These are phyloP conservation scores for Leucopsar rothschildi DNA, from an alignment of 2,113 vertebrate species.

Conservation along the genomic window DNA sequence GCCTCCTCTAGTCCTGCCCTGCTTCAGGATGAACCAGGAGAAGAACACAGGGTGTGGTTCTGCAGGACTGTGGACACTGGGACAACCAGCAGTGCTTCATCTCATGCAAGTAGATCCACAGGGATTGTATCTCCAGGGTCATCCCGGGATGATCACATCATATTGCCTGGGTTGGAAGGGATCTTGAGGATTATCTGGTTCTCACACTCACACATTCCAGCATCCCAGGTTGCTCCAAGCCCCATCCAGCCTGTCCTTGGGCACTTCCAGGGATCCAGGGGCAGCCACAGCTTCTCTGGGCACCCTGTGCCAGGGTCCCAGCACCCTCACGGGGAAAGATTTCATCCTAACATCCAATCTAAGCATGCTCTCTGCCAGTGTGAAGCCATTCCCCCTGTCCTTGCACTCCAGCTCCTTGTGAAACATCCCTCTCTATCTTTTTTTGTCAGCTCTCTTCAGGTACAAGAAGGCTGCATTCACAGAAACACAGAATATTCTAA, in stretches of 20 bases:
- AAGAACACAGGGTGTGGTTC: neutral
- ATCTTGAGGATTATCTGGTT: neutral
- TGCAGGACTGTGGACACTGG: neutral
- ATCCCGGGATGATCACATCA: neutral
- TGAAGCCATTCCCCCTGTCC: neutral
- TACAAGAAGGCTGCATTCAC: neutral
- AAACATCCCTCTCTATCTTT: neutral
- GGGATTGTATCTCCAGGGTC: neutral
- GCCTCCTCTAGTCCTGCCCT: neutral
- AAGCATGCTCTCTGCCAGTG: no score
- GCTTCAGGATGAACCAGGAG: neutral
- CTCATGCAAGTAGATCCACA: rapidly evolving
- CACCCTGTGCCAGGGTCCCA: rapidly evolving
- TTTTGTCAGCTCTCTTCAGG: neutral
- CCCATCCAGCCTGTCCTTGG: rapidly evolving
- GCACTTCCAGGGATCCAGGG: neutral
- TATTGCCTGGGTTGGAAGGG: neutral
- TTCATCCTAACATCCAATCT: neutral
- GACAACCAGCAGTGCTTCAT: neutral
- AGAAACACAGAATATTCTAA: neutral
- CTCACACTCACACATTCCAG: neutral
- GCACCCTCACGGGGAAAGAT: neutral
- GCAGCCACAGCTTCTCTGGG: neutral
- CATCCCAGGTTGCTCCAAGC: rapidly evolving
- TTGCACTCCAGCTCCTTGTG: neutral